Evolutionary conservation across 2,888 invertebrate species (phyloP), one percentile per base, ranked within the genome.

Genomic region (Lithophane leautieri): DNA sequence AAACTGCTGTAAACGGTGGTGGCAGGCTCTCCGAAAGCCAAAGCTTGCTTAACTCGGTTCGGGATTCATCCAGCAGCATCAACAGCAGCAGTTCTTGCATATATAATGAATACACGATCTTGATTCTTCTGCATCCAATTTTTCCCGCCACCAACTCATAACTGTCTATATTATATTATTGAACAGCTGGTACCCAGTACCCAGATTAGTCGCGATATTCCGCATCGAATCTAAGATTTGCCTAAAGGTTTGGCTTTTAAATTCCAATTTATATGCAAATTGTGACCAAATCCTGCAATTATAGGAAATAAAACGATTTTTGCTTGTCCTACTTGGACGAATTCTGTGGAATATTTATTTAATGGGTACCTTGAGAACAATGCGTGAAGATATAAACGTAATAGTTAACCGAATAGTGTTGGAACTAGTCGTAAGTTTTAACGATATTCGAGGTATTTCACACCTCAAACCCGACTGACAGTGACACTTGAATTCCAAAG

Each of bases 191-290:
- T 60, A 60, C 34, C 14, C 54, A 50, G 28, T 60, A 60, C 34
- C 14, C 54, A 50, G 77, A 58, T 77, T 63, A 67, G 62, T 63
- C 58, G 67, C 50, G 42, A 82, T 73, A 70, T 85, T 65, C 85
- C 70, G 83, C 73, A 40, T n/a, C 82, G 70, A 82, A 82, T 82
- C 68, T 77, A 73, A 85, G 85, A 82, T 86, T 76, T 82, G 60
- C 58, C 52, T n/a, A 70, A 79, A 79, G 58, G 47, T 83, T 34
- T 28, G 63, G 44, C 56, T 82, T 77, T 85, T 82, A 78, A 73
- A 73, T 71, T 70, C 70, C 85, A 85, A 85, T 82, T 73, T 77
- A 82, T 82, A 82, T 82, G 85, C 50, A 82, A 85, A 82, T 77
- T 73, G 60, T 61, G 40, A 42, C 58, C 22, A 78, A 79, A 83